These are phyloP conservation scores for Mactromeris polynyma DNA, from an alignment of 2,888 invertebrate genomes.

Conservation along the genomic window DNA sequence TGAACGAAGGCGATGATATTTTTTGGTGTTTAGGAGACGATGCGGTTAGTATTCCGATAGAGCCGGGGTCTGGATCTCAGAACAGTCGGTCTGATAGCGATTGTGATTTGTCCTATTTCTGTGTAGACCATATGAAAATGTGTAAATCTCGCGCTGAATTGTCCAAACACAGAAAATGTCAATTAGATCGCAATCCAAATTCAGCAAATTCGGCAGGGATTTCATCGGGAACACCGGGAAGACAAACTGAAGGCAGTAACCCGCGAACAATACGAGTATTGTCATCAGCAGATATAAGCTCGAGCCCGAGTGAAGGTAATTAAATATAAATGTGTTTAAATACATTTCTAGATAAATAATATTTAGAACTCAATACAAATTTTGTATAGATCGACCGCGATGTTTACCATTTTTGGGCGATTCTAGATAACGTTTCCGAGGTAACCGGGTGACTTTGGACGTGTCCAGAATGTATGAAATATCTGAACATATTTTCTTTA, in stretches of 20 bases:
- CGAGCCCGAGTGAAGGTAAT: background rate
- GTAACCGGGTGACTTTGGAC: no score
- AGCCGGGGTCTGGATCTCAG: background rate
- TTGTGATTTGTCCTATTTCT: constrained; percentile 48
- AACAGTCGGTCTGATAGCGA: constrained; percentile 29
- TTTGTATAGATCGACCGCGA: no score
- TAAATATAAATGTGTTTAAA: background rate
- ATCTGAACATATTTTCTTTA: no score
- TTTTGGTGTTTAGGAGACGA: constrained; percentile 1
- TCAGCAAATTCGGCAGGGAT: background rate
- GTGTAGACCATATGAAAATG: constrained; percentile 63
- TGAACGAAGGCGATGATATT: constrained; percentile 21
- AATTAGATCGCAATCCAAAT: background rate
- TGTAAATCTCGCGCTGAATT: constrained; percentile 43
- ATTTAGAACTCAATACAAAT: no score
- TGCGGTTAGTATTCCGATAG: background rate
- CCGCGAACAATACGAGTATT: background rate
- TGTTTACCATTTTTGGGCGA: no score
- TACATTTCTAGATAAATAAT: no score
- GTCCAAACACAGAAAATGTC: constrained; percentile 36
- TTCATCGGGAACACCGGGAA: background rate
- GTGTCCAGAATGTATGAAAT: no score
- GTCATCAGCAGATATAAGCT: background rate
- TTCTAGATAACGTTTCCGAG: no score
- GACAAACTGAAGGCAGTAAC: background rate